Evolutionary conservation across 2,888 invertebrate genomes (phyloP).

Genomic region (Augochlorella aurata): DNA sequence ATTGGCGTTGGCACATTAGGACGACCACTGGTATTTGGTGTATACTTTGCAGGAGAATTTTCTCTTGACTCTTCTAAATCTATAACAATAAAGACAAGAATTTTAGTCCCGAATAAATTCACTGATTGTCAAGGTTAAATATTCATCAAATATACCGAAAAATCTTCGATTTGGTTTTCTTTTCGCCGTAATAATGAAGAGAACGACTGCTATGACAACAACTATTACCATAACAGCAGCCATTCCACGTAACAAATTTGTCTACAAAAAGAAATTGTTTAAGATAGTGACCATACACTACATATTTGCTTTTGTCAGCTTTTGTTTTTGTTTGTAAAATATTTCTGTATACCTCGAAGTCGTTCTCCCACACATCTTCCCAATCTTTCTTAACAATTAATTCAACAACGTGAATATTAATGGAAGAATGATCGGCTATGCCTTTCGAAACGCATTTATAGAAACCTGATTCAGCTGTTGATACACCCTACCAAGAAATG

Average conservation of each 20-base stretch:
- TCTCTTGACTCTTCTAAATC: conserved; percentile 79
- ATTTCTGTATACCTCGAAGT: conserved; percentile 76
- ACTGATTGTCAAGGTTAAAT: conserved; percentile 4
- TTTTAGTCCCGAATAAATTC: conserved; percentile 1
- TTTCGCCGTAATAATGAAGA: conserved; percentile 73
- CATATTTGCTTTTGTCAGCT: background rate
- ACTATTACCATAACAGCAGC: conserved; percentile 75
- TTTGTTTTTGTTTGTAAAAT: too few relatives aligned
- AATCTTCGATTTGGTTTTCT: conserved; percentile 71
- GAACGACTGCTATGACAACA: conserved; percentile 73
- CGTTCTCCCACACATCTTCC: conserved; percentile 79
- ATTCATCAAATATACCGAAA: conserved; percentile 71
- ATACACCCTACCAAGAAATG: conserved; percentile 83
- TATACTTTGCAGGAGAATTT: conserved; percentile 76
- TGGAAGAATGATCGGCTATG: conserved; percentile 82
- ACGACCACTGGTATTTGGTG: conserved; percentile 58
- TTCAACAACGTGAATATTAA: conserved; percentile 84
- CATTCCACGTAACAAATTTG: conserved; percentile 76
- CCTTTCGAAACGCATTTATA: conserved; percentile 87
- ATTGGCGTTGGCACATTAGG: conserved; percentile 48
- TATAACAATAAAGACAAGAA: conserved; percentile 52
- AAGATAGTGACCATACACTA: conserved; percentile 6
- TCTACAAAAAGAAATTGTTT: conserved; percentile 64
- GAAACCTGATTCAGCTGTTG: conserved; percentile 85
- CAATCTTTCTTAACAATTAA: conserved; percentile 84